These are phyloP conservation scores for Acropora tenuis DNA, from an alignment of 64 coral and sea anemone species.

Conservation along the genomic window DNA sequence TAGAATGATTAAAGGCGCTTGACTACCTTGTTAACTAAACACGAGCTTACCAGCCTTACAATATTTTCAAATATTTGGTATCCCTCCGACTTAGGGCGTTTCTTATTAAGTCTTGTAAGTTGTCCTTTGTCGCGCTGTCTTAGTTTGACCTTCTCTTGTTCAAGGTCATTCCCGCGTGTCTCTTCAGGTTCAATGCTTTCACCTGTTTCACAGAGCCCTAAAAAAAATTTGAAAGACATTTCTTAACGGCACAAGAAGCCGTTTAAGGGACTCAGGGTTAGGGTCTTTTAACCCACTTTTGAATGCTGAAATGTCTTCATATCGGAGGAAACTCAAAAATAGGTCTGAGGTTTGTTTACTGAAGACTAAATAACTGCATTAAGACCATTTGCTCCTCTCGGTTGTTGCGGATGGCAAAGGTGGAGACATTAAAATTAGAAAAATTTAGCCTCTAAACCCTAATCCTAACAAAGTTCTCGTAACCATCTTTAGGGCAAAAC, in stretches of 20 bases:
- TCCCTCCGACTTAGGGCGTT: constrained; percentile 29
- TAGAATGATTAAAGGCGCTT: not conserved
- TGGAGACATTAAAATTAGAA: too few species aligned
- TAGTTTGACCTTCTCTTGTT: not conserved
- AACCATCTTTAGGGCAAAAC: too few species aligned
- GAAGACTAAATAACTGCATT: too few species aligned
- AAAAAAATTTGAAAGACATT: not conserved
- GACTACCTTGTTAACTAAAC: not conserved
- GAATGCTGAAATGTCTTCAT: not conserved
- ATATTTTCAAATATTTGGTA: constrained; percentile 34
- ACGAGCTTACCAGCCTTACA: constrained; percentile 36
- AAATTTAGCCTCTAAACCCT: too few species aligned
- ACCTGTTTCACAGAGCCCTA: not conserved
- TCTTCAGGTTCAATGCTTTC: not conserved
- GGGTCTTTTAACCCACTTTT: too few species aligned
- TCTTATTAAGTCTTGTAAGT: constrained; percentile 16
- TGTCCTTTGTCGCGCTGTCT: not conserved
- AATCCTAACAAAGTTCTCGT: too few species aligned
- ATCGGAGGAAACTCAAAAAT: too few species aligned
- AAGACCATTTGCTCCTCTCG: too few species aligned
- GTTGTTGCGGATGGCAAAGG: too few species aligned
- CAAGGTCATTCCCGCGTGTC: not conserved
- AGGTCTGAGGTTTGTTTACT: too few species aligned
- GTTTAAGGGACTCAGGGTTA: too few species aligned
- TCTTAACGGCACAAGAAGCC: too few species aligned